Evolutionary conservation across 2,888 invertebrate species (phyloP), one percentile per base, ranked within the genome.

Genomic region (Syritta pipiens): DNA sequence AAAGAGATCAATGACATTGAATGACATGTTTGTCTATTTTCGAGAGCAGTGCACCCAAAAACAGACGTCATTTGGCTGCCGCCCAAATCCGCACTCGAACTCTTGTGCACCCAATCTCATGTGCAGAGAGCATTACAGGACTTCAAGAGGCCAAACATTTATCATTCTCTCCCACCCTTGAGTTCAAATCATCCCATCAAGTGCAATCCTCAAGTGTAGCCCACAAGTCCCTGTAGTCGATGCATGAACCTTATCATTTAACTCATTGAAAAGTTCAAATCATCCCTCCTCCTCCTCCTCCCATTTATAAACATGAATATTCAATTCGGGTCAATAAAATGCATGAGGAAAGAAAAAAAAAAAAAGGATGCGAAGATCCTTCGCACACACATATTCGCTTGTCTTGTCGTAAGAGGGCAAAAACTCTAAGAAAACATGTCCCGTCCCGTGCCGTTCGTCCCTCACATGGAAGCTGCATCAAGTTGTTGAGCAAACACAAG

Each of bases 291-390:
- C 14, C 24, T 24, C 26, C 26, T 17, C 60, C 37, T 19, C 59
- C 17, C n/a, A 14, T 37, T 17, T 9, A 17, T 20, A 32, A 63
- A 69, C 76, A 69, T 51, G 69, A 76, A 69, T 62, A 69, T 30
- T 57, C 63, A 46, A 76, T 76, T 76, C 57, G 17, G 76, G 69
- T 63, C 76, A 76, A 69, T 68, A 68, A 75, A 75, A 68, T 37
- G 14, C 37, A 17, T 14, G 17, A 17, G 37, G 6, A 37, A 14
- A 37, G n/a, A n/a, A n/a, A n/a, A n/a, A n/a, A n/a, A n/a, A 28
- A 10, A 32, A 26, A 59, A 24, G 53, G 19, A 40, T 12, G 32
- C 6, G 17, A 7, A 48, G 32, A 57, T 7, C 42, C 30, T 55
- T 42, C 26, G 37, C 14, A 37, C 37, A 37, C 14, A 17, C 19